These are phyloP conservation scores for Lucifuga dentata DNA, from an alignment of 2,113 vertebrate species.

Conservation along the genomic window DNA sequence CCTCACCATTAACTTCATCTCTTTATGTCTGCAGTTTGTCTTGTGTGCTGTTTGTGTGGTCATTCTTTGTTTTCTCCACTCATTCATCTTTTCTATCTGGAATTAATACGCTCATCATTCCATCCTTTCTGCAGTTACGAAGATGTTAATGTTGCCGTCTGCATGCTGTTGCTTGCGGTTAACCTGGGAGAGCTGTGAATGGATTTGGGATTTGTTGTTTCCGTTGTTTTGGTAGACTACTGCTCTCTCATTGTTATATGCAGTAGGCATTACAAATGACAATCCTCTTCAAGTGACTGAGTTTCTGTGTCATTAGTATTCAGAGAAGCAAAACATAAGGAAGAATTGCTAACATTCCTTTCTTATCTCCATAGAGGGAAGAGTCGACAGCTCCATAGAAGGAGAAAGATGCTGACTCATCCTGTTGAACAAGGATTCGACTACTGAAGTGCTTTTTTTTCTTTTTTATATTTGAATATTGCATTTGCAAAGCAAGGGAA, in stretches of 20 bases:
- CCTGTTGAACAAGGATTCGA: constrained; percentile 20
- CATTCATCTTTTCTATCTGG: constrained; percentile 19
- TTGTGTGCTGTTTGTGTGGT: not conserved
- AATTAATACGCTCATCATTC: not conserved
- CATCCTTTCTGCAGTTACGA: constrained; percentile 32
- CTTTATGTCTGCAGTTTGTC: constrained; percentile 36
- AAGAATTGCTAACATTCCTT: not conserved
- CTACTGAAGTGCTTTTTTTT: constrained; percentile 37
- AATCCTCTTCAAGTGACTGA: constrained; percentile 2
- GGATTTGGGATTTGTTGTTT: constrained; percentile 20
- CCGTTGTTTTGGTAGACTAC: constrained; percentile 17
- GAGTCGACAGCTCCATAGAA: constrained; percentile 56
- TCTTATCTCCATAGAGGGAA: constrained; percentile 61
- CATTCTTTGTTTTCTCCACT: constrained; percentile 17
- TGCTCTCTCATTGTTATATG: constrained; percentile 1
- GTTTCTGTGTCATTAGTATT: not conserved
- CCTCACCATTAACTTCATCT: constrained; percentile 33
- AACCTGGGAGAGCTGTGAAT: constrained; percentile 39
- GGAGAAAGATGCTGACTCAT: constrained; percentile 70
- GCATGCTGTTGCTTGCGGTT: constrained; percentile 65
- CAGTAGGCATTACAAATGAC: constrained; percentile 1
- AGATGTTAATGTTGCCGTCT: constrained; percentile 19
- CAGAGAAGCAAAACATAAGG: not conserved
- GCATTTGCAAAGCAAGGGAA: constrained; percentile 58
- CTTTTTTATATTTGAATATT: constrained; percentile 44